A percentile compares a stretch with the other conserved stretches of the same genome.
phyloP scores from a whole-genome alignment of 2,797 vertebrate species.

The Pampus argenteus region DNA sequence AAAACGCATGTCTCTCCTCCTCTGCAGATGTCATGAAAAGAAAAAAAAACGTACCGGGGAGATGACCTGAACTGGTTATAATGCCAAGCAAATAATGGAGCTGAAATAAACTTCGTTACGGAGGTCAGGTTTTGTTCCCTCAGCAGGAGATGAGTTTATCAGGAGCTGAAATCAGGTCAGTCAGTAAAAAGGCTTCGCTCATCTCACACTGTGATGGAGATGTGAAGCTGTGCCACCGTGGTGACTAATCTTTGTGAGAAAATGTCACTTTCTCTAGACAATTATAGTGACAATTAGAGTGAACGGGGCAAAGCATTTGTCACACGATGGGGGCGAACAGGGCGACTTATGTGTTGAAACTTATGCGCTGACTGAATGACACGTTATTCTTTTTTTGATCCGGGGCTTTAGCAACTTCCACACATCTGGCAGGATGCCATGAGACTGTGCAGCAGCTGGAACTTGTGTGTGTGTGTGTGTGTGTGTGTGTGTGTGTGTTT shows the following conservation, averaged over 20 bases:
- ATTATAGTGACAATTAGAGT: background rate
- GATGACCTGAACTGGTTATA: background rate
- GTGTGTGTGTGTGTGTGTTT: slow-evolving; percentile 49
- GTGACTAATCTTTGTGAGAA: slow-evolving; percentile 31
- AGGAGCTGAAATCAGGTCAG: slow-evolving; percentile 25
- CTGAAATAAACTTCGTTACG: background rate
- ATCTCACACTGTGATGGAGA: slow-evolving; percentile 22
- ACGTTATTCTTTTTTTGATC: background rate
- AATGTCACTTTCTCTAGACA: slow-evolving; percentile 6
- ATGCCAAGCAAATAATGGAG: slow-evolving; percentile 4
- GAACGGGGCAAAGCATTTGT: background rate
- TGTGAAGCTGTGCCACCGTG: background rate
- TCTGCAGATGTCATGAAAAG: background rate
- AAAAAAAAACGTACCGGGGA: background rate
- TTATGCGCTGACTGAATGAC: background rate
- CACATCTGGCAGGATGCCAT: slow-evolving; percentile 34
- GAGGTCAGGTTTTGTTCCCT: slow-evolving; percentile 4
- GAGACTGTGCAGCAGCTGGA: slow-evolving; percentile 26
- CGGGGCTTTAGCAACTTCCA: slow-evolving; percentile 10
- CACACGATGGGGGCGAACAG: no score
- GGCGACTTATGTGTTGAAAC: no score
- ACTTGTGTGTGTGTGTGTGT: slow-evolving; percentile 34
- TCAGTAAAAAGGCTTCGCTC: slow-evolving; percentile 6
- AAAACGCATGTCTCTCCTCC: background rate
- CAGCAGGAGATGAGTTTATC: slow-evolving; percentile 29